phyloP scores from a whole-genome alignment of 2,113 vertebrate genomes.

The Myrmophylax atrothorax region DNA sequence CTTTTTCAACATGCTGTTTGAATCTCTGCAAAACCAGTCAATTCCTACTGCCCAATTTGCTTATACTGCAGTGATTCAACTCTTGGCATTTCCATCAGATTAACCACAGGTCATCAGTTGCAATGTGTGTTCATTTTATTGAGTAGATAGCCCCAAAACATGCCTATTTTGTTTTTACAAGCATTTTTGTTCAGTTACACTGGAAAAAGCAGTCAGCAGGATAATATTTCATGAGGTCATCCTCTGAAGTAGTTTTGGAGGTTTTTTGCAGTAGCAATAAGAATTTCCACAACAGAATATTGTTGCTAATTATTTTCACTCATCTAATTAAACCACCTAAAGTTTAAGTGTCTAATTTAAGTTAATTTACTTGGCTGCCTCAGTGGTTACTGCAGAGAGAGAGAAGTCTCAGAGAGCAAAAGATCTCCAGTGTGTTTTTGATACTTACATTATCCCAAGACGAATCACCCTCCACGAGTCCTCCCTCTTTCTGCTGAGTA shows the following conservation, averaged over 20 bases:
- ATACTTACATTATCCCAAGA: neutral
- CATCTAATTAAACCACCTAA: neutral
- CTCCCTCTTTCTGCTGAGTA: neutral
- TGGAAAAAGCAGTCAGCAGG: neutral
- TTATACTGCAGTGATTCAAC: neutral
- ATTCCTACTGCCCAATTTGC: neutral
- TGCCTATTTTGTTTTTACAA: constrained; percentile 4
- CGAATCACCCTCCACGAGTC: neutral
- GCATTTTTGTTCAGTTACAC: constrained; percentile 37
- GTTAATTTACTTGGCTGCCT: neutral
- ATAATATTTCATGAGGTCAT: constrained; percentile 9
- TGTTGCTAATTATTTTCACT: neutral
- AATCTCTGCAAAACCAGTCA: neutral
- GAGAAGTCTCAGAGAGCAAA: neutral
- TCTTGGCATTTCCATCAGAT: neutral
- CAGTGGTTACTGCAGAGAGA: neutral
- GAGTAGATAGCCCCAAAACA: neutral
- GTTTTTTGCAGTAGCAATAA: neutral
- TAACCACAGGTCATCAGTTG: neutral
- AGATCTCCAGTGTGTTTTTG: neutral
- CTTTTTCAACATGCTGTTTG: neutral
- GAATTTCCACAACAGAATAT: neutral
- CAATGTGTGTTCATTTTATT: neutral
- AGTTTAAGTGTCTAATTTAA: neutral
- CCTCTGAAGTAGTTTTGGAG: neutral